phyloP scores from a whole-genome alignment of 2,797 vertebrate species.

The Thaleichthys pacificus region DNA sequence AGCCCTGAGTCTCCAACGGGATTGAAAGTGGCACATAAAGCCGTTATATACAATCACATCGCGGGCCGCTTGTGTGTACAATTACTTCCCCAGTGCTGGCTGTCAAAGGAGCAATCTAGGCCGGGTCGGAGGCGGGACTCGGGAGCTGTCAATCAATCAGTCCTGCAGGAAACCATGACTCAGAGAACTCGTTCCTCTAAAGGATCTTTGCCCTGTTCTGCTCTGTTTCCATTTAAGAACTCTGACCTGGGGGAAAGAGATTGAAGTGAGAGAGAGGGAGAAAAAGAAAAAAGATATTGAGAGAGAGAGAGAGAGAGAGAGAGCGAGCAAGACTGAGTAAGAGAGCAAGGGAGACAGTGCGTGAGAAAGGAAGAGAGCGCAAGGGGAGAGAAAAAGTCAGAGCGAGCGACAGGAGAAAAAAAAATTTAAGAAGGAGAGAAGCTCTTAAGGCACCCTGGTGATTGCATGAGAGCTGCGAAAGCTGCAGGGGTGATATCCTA shows the following conservation, averaged over 20 bases:
- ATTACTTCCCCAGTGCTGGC: conserved; percentile 23
- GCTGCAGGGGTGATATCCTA: conserved; percentile 61
- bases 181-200: neutral
- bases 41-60: conserved; percentile 32
- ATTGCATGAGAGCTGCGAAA: conserved; percentile 50
- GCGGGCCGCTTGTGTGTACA: conserved; percentile 27
- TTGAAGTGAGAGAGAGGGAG: neutral
- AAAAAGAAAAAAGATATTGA: conserved; percentile 12
- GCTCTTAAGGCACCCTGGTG: conserved; percentile 37
- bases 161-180: conserved; percentile 23
- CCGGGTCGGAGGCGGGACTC: neutral
- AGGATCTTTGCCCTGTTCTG: neutral
- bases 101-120: conserved; percentile 33
- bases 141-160: conserved; percentile 11
- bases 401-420: too few relatives aligned
- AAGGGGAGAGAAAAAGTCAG: conserved; percentile 29
- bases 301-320: conserved; percentile 10
- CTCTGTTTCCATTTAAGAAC: neutral
- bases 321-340: neutral
- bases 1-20: conserved; percentile 12
- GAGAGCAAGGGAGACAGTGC: neutral
- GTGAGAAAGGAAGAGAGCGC: conserved; percentile 34
- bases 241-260: neutral
- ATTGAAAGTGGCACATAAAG: conserved; percentile 51
- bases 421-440: neutral